Percentiles rank a stretch among this genome's conserved stretches.
These are phyloP conservation scores for Perca fluviatilis DNA, from an alignment of 2,113 vertebrate genomes.

Conservation along the genomic window DNA sequence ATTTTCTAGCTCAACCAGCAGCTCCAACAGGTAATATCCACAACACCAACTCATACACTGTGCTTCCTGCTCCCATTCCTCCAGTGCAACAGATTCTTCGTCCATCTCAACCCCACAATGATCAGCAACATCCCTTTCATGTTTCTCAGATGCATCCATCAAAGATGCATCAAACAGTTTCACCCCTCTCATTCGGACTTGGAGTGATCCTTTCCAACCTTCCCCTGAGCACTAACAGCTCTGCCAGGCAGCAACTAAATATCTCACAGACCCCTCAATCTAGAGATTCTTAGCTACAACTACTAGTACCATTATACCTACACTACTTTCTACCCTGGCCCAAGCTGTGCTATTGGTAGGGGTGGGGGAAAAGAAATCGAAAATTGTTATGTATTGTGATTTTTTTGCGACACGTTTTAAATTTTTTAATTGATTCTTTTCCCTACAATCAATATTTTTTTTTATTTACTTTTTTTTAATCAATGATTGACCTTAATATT, in stretches of 20 bases:
- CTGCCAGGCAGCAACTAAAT: not conserved
- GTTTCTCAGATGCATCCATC: not conserved
- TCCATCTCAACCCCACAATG: not conserved
- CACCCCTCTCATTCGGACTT: not conserved
- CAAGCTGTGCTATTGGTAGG: not conserved
- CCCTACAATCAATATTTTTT: too few relatives aligned
- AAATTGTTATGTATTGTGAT: too few relatives aligned
- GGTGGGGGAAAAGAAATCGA: too few relatives aligned
- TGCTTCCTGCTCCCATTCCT: not conserved
- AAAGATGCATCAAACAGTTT: not conserved
- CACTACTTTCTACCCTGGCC: not conserved
- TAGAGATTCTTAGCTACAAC: not conserved
- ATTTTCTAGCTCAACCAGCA: constrained; percentile 45
- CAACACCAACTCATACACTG: not conserved
- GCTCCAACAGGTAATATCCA: constrained; percentile 39
- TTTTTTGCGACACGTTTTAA: too few relatives aligned
- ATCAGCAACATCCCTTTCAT: not conserved
- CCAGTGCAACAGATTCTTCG: not conserved
- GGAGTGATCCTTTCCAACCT: not conserved
- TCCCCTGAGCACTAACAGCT: fast-evolving
- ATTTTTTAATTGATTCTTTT: too few relatives aligned
- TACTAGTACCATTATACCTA: not conserved
- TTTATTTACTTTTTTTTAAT: too few relatives aligned
- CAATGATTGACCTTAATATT: too few relatives aligned
- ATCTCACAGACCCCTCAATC: not conserved